Evolutionary conservation across 1,140 invertebrate genomes (phyloP).

Genomic region (Ctenoplectra terminalis): DNA sequence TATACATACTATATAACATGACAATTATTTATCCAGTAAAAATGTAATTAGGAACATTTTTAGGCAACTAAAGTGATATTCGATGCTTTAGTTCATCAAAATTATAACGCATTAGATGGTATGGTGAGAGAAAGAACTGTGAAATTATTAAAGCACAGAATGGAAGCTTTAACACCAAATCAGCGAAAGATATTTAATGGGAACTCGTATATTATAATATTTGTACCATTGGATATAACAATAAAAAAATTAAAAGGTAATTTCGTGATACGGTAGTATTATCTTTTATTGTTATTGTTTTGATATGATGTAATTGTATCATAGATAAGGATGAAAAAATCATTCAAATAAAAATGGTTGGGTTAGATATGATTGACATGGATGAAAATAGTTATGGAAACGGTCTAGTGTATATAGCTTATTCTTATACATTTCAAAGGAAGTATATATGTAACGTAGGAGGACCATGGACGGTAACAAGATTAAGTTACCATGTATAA

Average conservation of each 20-base stretch:
- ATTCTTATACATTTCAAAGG: conserved; percentile 79
- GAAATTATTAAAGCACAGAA: conserved; percentile 56
- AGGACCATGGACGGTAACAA: conserved; percentile 81
- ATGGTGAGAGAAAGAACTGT: conserved; percentile 59
- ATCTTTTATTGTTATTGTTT: not conserved
- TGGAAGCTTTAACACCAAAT: conserved; percentile 36
- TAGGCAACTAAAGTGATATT: conserved; percentile 81
- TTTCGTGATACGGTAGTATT: too few species aligned
- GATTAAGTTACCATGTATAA: conserved; percentile 79
- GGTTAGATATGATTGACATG: rapidly evolving
- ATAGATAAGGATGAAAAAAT: conserved; percentile 62
- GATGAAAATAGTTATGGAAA: not conserved
- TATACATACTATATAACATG: too few species aligned
- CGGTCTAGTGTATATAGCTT: rapidly evolving
- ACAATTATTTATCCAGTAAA: not conserved
- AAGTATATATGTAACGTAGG: conserved; percentile 81
- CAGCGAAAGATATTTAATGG: conserved; percentile 61
- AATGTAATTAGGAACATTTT: conserved; percentile 19
- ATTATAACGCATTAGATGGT: conserved; percentile 65
- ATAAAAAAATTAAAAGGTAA: not conserved
- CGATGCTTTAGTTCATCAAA: conserved; percentile 59
- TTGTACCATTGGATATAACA: not conserved
- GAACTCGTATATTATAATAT: not conserved
- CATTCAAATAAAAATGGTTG: not conserved
- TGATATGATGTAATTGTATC: conserved; percentile 72